phyloP scores from a whole-genome alignment of 2,113 vertebrate genomes.

The Onychostoma macrolepis region DNA sequence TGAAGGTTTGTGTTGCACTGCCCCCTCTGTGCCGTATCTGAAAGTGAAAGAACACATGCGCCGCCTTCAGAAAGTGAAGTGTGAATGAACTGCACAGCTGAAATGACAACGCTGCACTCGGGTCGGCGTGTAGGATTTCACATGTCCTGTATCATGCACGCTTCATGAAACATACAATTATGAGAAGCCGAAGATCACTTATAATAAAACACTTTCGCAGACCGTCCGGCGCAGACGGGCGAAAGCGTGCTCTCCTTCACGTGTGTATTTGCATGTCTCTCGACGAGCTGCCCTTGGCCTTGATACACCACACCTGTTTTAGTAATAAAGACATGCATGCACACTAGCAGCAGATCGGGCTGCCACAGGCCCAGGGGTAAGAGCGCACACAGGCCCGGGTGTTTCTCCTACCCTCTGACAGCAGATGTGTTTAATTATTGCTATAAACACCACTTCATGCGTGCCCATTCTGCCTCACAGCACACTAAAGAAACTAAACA shows the following conservation, averaged over 20 bases:
- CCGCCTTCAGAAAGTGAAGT: background rate
- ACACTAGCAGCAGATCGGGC: conserved; percentile 6
- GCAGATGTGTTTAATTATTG: conserved; percentile 78
- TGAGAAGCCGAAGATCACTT: conserved; percentile 37
- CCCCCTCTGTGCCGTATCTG: conserved; percentile 53
- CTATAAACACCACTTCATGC: conserved; percentile 66
- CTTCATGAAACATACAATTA: conserved; percentile 20
- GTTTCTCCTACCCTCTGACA: conserved; percentile 56
- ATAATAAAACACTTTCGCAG: background rate
- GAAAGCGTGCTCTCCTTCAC: background rate
- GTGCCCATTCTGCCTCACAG: conserved; percentile 71
- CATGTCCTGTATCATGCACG: background rate
- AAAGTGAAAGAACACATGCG: conserved; percentile 38
- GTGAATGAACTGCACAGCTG: conserved; percentile 59
- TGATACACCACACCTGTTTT: conserved; percentile 67
- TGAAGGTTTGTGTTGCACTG: conserved; percentile 32
- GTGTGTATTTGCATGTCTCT: conserved; percentile 45
- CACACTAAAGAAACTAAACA: conserved; percentile 78
- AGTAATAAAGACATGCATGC: conserved; percentile 45
- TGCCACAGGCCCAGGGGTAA: conserved; percentile 49
- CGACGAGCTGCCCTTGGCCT: conserved; percentile 39
- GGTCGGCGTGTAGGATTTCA: conserved; percentile 37
- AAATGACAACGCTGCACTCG: conserved; percentile 27
- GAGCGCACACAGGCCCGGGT: conserved; percentile 49
- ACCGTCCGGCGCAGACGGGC: background rate